Evolutionary conservation across 2,113 vertebrate genomes (phyloP).

Genomic region (Syrrhaptes paradoxus): DNA sequence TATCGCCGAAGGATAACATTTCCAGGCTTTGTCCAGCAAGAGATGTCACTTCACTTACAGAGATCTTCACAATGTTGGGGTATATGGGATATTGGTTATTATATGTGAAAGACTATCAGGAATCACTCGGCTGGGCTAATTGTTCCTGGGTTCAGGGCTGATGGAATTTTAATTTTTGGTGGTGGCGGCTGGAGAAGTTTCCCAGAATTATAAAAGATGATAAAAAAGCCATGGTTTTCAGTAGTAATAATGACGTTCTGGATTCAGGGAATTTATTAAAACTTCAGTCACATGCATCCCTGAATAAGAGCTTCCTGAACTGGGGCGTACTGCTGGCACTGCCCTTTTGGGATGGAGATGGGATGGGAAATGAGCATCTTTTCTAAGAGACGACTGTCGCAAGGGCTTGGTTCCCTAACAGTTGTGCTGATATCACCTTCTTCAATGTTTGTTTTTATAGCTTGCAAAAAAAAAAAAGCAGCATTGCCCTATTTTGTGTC

Average conservation of each 20-base stretch:
- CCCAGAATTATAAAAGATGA: background rate
- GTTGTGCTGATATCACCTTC: background rate
- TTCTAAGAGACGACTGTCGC: background rate
- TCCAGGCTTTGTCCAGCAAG: conserved; percentile 64
- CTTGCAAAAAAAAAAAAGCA: background rate
- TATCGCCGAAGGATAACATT: conserved; percentile 67
- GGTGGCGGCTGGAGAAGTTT: background rate
- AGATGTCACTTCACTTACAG: conserved; percentile 63
- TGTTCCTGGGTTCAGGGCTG: background rate
- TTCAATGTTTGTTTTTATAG: background rate
- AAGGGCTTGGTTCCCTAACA: background rate
- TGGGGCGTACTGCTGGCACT: background rate
- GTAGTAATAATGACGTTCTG: background rate
- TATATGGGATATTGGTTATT: conserved; percentile 49
- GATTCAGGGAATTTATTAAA: background rate
- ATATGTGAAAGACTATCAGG: conserved; percentile 14
- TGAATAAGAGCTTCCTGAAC: background rate
- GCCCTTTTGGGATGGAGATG: background rate
- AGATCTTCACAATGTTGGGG: conserved; percentile 45
- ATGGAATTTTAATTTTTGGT: conserved; percentile 20
- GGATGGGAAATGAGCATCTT: background rate
- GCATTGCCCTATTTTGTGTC: conserved; percentile 1
- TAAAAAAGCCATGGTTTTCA: background rate
- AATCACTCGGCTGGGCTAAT: conserved; percentile 45
- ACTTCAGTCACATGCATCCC: background rate